phyloP scores from a whole-genome alignment of 2,113 vertebrate genomes.

The Sorex fumeus region DNA sequence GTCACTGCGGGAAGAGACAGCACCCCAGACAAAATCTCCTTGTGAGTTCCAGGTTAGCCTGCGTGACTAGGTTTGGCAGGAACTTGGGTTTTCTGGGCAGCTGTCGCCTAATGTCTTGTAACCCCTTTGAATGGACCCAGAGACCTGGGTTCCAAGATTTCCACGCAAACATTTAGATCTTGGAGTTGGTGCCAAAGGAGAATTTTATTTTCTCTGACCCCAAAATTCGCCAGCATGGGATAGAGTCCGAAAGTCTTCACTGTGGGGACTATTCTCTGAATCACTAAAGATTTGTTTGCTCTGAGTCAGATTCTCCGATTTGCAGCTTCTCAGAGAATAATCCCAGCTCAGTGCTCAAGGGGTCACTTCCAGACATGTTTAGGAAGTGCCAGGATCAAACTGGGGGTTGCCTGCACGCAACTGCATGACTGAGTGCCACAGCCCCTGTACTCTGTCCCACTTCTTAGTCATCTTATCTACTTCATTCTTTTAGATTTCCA shows the following conservation, averaged over 20 bases:
- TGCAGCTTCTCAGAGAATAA: no score
- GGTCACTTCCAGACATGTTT: no score
- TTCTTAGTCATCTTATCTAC: no score
- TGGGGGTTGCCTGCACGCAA: no score
- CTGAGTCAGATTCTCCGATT: background rate
- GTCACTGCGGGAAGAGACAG: background rate
- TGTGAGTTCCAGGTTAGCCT: background rate
- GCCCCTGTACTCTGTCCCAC: no score
- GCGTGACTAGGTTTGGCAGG: background rate
- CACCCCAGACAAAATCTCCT: background rate
- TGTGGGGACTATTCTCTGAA: background rate
- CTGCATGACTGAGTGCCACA: no score
- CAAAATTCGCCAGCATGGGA: background rate
- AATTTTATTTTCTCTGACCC: background rate
- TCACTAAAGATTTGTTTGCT: background rate
- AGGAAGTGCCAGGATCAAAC: no score
- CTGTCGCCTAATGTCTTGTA: background rate
- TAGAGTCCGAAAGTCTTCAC: background rate
- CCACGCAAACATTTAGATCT: background rate
- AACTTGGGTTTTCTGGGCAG: background rate
- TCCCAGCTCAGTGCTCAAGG: no score
- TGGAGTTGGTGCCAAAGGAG: background rate
- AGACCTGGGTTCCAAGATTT: background rate
- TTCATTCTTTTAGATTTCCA: background rate
- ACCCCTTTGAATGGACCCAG: background rate